Base-by-base conservation (phyloP, 2,797 vertebrate species). In the Petrocephalus schoutedeni region DNA sequence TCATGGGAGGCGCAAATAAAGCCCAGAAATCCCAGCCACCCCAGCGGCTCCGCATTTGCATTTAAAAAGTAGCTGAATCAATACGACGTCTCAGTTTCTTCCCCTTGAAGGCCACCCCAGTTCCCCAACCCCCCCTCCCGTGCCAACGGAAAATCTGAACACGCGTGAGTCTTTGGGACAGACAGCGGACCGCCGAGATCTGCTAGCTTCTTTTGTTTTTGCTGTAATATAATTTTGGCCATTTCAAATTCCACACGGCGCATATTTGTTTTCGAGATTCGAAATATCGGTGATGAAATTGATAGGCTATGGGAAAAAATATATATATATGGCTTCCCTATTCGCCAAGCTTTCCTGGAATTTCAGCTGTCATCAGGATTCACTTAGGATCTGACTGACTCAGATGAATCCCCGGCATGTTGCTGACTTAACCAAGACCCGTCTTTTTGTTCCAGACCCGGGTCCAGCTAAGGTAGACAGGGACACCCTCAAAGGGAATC, bases 31-130 rank as follows among this genome's bases (percentile, higher is more conserved):
- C 54, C 90, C 88, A 91, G 92, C 93, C 85, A 21, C 85, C 89
- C 94, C 93, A 94, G 94, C 94, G 91, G 16, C 91, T 89, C 82
- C 91, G 74, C 41, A 41, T 90, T 92, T 92, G 91, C 92, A 92
- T 93, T 86, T 92, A 92, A 91, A 93, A 93, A 88, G 53, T 57
- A 90, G 89, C 87, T 82, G 90, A 90, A 94, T 94, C 93, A 92
- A 94, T 94, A 92, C 91, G 90, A 87, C 87, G 87, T 89, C 90
- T 91, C 87, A n/a, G 19, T 90, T 94, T 91, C 93, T 90, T 90
- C 89, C 86, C 91, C 51, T 88, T 56, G 82, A 56, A 88, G 16
- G 28, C 21, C 10, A 49, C 71, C 57, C 80, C n/a, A 41, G 7
- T 32, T n/a, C 58, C 23, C 80, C 56, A 2, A 19, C 58, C 56